These are phyloP conservation scores for Hydriomena furcata DNA, from an alignment of 2,888 invertebrate species.

Conservation along the genomic window DNA sequence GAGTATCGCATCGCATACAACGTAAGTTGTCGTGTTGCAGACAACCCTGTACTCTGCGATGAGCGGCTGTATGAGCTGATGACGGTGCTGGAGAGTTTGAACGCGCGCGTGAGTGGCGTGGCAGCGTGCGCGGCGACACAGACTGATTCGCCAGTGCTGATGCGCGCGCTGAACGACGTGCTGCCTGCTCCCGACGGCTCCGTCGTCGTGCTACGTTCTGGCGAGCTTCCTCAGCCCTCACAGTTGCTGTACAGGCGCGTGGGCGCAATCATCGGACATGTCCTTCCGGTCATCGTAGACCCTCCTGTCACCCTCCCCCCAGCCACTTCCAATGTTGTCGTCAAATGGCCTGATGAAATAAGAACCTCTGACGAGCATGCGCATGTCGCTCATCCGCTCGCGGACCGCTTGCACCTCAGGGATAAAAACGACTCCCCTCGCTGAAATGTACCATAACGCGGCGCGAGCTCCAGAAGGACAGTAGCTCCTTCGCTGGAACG, in stretches of 20 bases:
- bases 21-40: constrained; percentile 72
- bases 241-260: constrained; percentile 64
- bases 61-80: constrained; percentile 88
- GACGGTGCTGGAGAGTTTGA: constrained; percentile 87
- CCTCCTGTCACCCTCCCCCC: constrained; percentile 72
- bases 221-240: constrained; percentile 41
- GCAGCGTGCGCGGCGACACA: constrained; percentile 79
- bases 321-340: constrained; percentile 61
- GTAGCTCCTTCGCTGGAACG: constrained; percentile 4
- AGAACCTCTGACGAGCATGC: constrained; percentile 40
- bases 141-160: constrained; percentile 59
- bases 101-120: constrained; percentile 88
- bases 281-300: constrained; percentile 69
- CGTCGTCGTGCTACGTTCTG: constrained; percentile 52
- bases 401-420: constrained; percentile 64
- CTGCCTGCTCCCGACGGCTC: constrained; percentile 46
- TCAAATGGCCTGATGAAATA: constrained; percentile 71
- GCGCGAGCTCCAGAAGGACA: constrained; percentile 9
- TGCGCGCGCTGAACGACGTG: constrained; percentile 69
- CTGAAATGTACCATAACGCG: constrained; percentile 7
- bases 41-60: constrained; percentile 92
- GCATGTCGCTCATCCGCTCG: constrained; percentile 64
- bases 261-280: constrained; percentile 66
- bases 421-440: constrained; percentile 41
- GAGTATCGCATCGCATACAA: neutral